These are phyloP conservation scores for Amblyopsis rosae DNA, from an alignment of 2,113 vertebrate species.

Conservation along the genomic window DNA sequence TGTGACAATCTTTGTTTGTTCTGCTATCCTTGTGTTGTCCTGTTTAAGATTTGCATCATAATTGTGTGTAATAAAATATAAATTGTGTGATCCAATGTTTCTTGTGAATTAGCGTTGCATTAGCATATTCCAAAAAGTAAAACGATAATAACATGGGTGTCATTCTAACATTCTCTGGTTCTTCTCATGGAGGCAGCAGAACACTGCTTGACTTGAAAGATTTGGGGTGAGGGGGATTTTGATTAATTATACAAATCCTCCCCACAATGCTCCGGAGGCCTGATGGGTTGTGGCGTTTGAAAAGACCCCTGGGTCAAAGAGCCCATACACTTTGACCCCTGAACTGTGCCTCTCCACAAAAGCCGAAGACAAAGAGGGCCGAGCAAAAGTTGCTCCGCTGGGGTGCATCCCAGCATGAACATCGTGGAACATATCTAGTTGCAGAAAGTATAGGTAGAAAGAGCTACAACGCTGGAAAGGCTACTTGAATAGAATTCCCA, in stretches of 20 bases:
- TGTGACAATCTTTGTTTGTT: background rate
- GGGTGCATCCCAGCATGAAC: conserved; percentile 15
- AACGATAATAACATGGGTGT: background rate
- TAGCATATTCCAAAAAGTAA: no score
- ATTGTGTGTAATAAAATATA: no score
- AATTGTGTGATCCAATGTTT: no score
- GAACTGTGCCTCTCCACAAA: conserved; percentile 59
- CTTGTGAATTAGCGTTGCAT: no score
- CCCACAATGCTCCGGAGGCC: conserved; percentile 56
- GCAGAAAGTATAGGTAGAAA: background rate
- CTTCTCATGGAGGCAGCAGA: conserved; percentile 1
- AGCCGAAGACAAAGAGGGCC: conserved; percentile 44
- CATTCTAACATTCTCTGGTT: background rate
- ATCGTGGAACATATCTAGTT: background rate
- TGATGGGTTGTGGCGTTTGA: conserved; percentile 70
- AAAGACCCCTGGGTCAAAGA: conserved; percentile 68
- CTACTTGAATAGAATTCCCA: no score
- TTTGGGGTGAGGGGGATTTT: conserved; percentile 32
- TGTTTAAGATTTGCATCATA: no score
- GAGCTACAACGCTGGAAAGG: no score
- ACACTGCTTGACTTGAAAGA: conserved; percentile 8
- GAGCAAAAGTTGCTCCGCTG: conserved; percentile 43
- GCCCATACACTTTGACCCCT: conserved; percentile 68
- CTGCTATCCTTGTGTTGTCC: background rate
- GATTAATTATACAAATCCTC: conserved; percentile 69